Base-by-base conservation (phyloP, 2,797 vertebrate genomes). In the Hydrophis major region DNA sequence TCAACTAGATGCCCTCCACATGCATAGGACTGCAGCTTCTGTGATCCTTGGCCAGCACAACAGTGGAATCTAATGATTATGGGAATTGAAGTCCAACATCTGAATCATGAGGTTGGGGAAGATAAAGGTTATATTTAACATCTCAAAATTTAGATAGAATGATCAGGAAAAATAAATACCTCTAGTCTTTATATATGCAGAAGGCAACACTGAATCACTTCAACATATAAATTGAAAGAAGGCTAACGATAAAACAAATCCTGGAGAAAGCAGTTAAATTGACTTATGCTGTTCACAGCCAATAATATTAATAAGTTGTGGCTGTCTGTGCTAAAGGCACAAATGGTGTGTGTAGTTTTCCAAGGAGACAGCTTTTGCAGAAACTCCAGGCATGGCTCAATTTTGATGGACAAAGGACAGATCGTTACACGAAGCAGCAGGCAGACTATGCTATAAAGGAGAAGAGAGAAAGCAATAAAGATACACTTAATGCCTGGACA, bases 261-360 rank as follows among this genome's bases (percentile, higher is more conserved):
- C 63, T 69, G 56, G 32, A 63, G 37, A 87, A 83, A 61, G 42
- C 90, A 78, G 87, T 42, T 59, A 56, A 11, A 32, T 56, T 55
- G 89, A 74, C 47, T 69, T 59, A 61, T 47, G 50, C 32, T 66
- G 47, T 89, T 93, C 69, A 47, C 57, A 93, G 56, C 25, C 87
- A 93, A 87, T 93, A 83, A 86, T 78, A 88, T 74, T 91, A 89
- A 93, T 42, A 87, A 89, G 87, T 66, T 91, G 32, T 91, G 87
- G 47, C n/a, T 86, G 93, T 69, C 90, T 86, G 66, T 32, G 90
- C 59, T 50, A 50, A 50, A 57, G 90, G 69, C 61, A 63, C 93
- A 56, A 47, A 87, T 42, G 50, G 16, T 61, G 22, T 63, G 86
- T 22, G 25, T 7, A 63, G n/a, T 74, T 63, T 50, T 89, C 90